Base-by-base conservation (phyloP, 2,888 invertebrate species). In the Muschampia plurimacula region DNA sequence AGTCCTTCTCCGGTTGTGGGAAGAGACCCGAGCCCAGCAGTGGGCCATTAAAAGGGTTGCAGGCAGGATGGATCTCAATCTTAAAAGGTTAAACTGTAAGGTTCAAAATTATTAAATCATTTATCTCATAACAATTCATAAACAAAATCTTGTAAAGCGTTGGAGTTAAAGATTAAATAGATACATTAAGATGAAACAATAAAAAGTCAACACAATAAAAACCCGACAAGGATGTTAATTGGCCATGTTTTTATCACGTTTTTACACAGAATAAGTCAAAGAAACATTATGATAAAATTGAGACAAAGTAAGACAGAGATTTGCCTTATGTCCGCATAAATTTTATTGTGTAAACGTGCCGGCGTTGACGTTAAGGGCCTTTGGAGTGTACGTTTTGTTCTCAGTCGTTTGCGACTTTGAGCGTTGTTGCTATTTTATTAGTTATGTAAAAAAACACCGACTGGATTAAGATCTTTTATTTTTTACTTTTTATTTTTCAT, bases 221-320 rank as follows among this genome's bases (percentile, higher is more conserved):
- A 10, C 10, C 22, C 22, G 55, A 55, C 55, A 55, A 55, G 15
- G 52, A 55, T 55, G 9, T 55, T 55, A 55, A 55, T 55, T 55
- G 55, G 2, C 22, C 10, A 22, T 55, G 55, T 55, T 39, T 52
- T 52, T 32, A 28, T 65, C 13, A 3, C 7, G 44, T 49, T 49
- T 9, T 15, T 15, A 28, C 7, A 62, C 62, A 39, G 15, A 39
- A 62, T 36, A 15, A 62, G n/a, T 62, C 39, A 62, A 62, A 62
- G 62, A 62, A 39, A 39, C 9, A 59, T 62, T 36, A 62, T 62
- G 62, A 62, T 62, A 62, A 62, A 62, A 62, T 15, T 39, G 89
- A 89, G 89, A 89, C 86, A 91, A 90, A 91, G 89, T 90, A 87
- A 78, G 81, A 80, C 78, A 78, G 81, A 85, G 84, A 87, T 87